Conservation (phyloP, 2,113 vertebrate genomes). For the Odontophorus gujanensis region DNA sequence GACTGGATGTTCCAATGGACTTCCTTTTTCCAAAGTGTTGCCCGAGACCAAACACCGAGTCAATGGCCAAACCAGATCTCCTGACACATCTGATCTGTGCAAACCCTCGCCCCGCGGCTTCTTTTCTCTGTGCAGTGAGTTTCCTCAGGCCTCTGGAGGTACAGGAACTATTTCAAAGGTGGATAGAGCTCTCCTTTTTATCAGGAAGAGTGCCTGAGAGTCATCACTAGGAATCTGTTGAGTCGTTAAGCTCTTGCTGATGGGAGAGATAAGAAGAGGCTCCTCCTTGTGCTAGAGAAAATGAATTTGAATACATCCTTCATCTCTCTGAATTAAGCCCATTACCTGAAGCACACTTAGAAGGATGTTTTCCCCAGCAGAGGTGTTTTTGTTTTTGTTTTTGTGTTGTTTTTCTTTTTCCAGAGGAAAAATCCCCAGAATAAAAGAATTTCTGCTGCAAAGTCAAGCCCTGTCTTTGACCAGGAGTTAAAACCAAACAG, state of each 20-base stretch:
- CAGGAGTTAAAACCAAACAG: neutral
- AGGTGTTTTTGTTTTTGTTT: neutral
- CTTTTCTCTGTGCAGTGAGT: neutral
- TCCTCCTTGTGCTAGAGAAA: neutral
- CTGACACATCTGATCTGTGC: accelerated
- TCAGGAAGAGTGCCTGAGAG: neutral
- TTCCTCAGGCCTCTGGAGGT: neutral
- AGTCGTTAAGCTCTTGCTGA: neutral
- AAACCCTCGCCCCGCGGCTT: neutral
- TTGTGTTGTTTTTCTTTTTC: neutral
- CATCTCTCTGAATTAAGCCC: neutral
- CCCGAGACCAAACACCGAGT: neutral
- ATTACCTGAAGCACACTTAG: neutral
- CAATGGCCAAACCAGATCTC: neutral
- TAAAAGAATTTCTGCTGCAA: neutral
- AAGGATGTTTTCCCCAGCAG: neutral
- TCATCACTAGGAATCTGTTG: neutral
- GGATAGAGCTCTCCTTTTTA: neutral
- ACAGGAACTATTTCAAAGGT: neutral
- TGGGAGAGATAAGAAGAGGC: neutral
- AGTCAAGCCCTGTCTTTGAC: neutral
- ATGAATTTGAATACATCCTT: neutral
- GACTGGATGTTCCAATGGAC: neutral
- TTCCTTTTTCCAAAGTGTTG: neutral
- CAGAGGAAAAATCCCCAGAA: neutral